These are phyloP conservation scores for Ptyas mucosa DNA, from an alignment of 2,113 vertebrate species.

Conservation along the genomic window DNA sequence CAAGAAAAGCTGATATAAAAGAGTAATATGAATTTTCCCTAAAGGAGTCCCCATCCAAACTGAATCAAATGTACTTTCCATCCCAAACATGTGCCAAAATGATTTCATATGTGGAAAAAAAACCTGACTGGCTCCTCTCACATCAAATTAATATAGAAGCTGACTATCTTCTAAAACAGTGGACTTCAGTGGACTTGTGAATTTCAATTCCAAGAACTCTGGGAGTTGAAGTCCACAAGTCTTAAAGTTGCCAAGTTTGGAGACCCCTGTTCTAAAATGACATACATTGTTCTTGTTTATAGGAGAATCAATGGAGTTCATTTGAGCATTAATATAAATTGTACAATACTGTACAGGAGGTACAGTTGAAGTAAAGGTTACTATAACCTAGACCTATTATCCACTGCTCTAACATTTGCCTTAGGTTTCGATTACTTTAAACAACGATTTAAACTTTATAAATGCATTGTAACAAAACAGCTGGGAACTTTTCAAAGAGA, in stretches of 20 bases:
- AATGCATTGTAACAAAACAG: neutral
- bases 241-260: too few relatives aligned
- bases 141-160: neutral
- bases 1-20: neutral
- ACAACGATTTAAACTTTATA: neutral
- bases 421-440: neutral
- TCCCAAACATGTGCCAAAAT: neutral
- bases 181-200: too few relatives aligned
- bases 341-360: neutral
- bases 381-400: neutral
- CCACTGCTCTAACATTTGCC: neutral
- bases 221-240: too few relatives aligned
- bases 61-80: neutral
- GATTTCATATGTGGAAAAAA: neutral
- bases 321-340: neutral
- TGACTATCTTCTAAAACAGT: neutral
- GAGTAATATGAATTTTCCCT: neutral
- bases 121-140: neutral
- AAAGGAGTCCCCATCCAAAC: neutral
- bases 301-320: neutral
- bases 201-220: too few relatives aligned
- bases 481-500: neutral
- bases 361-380: neutral
- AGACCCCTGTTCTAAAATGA: neutral
- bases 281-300: neutral